Evolutionary conservation across 2,113 vertebrate genomes (phyloP).

Genomic region (Orientallactaga bullata): DNA sequence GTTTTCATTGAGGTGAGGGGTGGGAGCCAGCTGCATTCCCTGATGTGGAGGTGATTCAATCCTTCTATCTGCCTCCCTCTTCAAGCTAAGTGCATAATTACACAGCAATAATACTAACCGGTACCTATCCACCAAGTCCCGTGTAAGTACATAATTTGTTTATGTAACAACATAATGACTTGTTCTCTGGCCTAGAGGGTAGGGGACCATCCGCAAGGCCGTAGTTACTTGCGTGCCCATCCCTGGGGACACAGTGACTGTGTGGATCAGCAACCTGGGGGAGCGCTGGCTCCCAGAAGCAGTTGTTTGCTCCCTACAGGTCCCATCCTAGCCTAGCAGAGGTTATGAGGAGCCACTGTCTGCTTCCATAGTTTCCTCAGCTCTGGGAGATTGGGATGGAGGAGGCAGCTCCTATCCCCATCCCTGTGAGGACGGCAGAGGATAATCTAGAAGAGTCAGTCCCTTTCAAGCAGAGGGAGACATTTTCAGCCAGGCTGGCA

Average conservation of each 20-base stretch:
- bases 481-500: slow-evolving; percentile 66
- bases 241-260: background rate
- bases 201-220: slow-evolving; percentile 43
- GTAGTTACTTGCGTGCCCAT: slow-evolving; percentile 25
- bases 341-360: background rate
- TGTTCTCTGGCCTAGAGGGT: slow-evolving; percentile 63
- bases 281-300: background rate
- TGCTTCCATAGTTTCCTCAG: background rate
- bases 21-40: background rate
- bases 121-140: slow-evolving; percentile 71
- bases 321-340: background rate
- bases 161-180: slow-evolving; percentile 76
- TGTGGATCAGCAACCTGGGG: background rate
- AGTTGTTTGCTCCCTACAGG: background rate
- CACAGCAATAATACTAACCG: slow-evolving; percentile 70
- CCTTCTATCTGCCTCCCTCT: slow-evolving; percentile 48
- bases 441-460: slow-evolving; percentile 17
- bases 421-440: background rate
- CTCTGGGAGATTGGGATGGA: background rate
- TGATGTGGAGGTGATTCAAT: slow-evolving; percentile 35
- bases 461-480: slow-evolving; percentile 51
- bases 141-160: slow-evolving; percentile 78
- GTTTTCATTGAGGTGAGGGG: slow-evolving; percentile 17
- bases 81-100: slow-evolving; percentile 77
- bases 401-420: background rate